A percentile compares a stretch with the other conserved stretches of the same genome.
These are phyloP conservation scores for Venustoraphidia nigricollis DNA, from an alignment of 2,888 invertebrate species.

Conservation along the genomic window DNA sequence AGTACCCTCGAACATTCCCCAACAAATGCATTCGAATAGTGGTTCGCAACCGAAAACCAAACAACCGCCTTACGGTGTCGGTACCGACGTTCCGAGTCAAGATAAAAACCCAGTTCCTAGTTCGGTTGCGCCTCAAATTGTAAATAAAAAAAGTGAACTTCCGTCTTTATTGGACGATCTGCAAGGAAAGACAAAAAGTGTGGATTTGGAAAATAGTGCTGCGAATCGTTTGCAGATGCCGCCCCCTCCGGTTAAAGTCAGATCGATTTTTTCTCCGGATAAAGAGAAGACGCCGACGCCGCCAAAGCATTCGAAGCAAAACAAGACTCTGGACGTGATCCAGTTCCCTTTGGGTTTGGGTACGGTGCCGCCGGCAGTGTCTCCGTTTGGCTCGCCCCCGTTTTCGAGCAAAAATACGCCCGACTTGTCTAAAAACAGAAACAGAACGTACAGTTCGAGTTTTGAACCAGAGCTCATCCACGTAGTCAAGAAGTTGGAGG, in stretches of 20 bases:
- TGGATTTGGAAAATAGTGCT: slow-evolving; percentile 8
- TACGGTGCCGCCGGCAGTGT: slow-evolving; percentile 21
- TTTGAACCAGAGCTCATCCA: slow-evolving; percentile 45
- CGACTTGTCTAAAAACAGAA: slow-evolving; percentile 17
- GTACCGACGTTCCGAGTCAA: too few relatives aligned
- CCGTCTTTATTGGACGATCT: not conserved
- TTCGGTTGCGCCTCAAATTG: too few relatives aligned
- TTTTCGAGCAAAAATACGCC: slow-evolving; percentile 14
- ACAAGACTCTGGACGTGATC: slow-evolving; percentile 19
- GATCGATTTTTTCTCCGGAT: slow-evolving; percentile 51
- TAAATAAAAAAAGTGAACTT: slow-evolving; percentile 14
- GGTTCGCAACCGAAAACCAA: too few relatives aligned
- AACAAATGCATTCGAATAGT: too few relatives aligned
- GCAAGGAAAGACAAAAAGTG: slow-evolving; percentile 17
- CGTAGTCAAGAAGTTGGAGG: slow-evolving; percentile 44
- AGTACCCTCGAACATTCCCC: too few relatives aligned
- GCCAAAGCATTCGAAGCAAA: slow-evolving; percentile 16
- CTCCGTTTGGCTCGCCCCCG: slow-evolving; percentile 10
- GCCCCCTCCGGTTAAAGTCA: slow-evolving; percentile 27
- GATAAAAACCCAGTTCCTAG: too few relatives aligned
- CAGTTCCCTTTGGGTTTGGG: slow-evolving; percentile 25
- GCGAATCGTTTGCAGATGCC: slow-evolving; percentile 12
- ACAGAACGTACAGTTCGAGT: slow-evolving; percentile 28
- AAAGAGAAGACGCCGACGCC: slow-evolving; percentile 34
- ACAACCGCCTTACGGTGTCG: too few relatives aligned